phyloP scores from a whole-genome alignment of 2,113 vertebrate species.

The Zosterops japonicus region DNA sequence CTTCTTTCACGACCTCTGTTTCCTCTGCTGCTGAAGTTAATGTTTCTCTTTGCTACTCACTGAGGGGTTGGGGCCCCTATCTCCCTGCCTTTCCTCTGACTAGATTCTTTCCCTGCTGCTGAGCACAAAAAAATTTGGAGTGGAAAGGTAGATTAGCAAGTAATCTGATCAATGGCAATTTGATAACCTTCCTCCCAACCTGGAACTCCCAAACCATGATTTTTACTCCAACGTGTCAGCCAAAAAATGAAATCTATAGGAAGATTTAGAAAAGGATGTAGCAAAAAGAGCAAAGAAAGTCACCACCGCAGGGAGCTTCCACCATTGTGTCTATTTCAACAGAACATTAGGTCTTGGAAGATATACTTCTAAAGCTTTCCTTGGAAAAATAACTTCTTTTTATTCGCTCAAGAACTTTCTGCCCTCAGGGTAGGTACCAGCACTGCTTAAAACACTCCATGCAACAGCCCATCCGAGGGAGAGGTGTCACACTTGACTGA shows the following conservation, averaged over 20 bases:
- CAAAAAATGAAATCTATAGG: neutral
- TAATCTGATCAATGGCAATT: slow-evolving; percentile 8
- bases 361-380: neutral
- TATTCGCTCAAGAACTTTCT: neutral
- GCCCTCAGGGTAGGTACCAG: neutral
- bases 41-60: neutral
- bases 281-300: slow-evolving; percentile 1
- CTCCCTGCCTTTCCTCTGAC: neutral
- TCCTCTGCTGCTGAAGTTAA: neutral
- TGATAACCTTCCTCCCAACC: neutral
- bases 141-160: neutral
- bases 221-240: neutral
- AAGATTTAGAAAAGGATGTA: neutral
- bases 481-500: neutral
- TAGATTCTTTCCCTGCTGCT: neutral
- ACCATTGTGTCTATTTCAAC: neutral
- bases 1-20: neutral
- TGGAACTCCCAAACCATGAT: neutral
- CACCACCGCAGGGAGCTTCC: slow-evolving; percentile 11
- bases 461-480: neutral
- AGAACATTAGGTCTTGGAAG: neutral
- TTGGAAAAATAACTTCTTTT: slow-evolving; percentile 7
- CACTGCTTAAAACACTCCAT: neutral
- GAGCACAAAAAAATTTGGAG: neutral
- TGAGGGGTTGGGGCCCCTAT: neutral